Evolutionary conservation across 1,140 invertebrate species (phyloP).

Genomic region (Paralvinella palmiformis): DNA sequence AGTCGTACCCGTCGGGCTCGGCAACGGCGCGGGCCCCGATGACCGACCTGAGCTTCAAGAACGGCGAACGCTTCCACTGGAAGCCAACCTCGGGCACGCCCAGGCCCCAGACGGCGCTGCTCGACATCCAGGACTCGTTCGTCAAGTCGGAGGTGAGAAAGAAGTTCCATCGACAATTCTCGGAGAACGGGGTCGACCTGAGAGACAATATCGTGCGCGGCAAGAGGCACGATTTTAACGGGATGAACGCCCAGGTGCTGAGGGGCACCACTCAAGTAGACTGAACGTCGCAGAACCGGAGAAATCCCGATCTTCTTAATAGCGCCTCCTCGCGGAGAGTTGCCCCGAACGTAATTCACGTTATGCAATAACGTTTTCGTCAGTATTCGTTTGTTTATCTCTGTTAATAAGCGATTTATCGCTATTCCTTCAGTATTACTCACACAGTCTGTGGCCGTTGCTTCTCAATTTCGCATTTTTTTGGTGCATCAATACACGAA

Average conservation of each 20-base stretch:
- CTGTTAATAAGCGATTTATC: too few relatives aligned
- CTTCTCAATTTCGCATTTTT: too few relatives aligned
- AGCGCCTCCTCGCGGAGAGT: too few relatives aligned
- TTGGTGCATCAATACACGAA: too few relatives aligned
- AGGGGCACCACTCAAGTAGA: too few relatives aligned
- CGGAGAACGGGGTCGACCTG: constrained; percentile 39
- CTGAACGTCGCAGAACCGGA: too few relatives aligned
- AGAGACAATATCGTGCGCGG: constrained; percentile 36
- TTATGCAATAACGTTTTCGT: too few relatives aligned
- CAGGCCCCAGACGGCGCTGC: constrained; percentile 36
- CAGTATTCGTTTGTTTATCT: too few relatives aligned
- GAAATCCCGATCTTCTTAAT: too few relatives aligned
- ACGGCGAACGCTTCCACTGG: constrained; percentile 40
- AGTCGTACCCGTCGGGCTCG: background rate
- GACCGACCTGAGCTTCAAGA: constrained; percentile 29
- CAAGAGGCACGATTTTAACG: constrained; percentile 41
- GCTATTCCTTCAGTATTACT: too few relatives aligned
- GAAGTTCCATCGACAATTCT: constrained; percentile 34
- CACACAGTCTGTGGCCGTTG: too few relatives aligned
- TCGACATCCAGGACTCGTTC: constrained; percentile 36
- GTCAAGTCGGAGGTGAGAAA: constrained; percentile 30
- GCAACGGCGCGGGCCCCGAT: background rate
- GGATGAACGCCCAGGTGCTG: constrained; percentile 36
- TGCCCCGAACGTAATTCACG: too few relatives aligned
- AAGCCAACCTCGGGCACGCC: constrained; percentile 33